These are phyloP conservation scores for Prosopocoilus inquinatus DNA, from an alignment of 2,888 invertebrate species.

Conservation along the genomic window DNA sequence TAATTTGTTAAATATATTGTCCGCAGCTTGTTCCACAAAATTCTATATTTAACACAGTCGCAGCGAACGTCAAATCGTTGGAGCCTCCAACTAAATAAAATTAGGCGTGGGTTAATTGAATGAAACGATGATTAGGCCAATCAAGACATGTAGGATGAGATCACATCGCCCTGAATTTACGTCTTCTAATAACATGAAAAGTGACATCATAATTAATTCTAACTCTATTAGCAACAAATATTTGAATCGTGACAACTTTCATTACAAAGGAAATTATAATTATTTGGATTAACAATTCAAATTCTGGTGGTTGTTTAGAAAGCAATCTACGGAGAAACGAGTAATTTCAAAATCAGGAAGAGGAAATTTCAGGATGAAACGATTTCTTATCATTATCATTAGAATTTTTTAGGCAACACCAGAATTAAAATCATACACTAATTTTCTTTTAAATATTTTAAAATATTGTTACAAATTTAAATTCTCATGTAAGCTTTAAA, in stretches of 20 bases:
- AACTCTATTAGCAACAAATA: neutral
- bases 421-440: too few species aligned
- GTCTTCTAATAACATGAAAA: slow-evolving; percentile 6
- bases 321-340: neutral
- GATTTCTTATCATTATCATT: too few species aligned
- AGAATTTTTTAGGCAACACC: too few species aligned
- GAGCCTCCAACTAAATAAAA: slow-evolving; percentile 17
- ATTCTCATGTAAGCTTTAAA: too few species aligned
- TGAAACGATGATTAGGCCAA: slow-evolving; percentile 31
- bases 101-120: slow-evolving; percentile 36
- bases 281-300: neutral
- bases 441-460: too few species aligned
- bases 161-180: slow-evolving; percentile 17
- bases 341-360: too few species aligned
- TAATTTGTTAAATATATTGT: too few species aligned
- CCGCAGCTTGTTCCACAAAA: too few species aligned
- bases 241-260: neutral
- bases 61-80: too few species aligned
- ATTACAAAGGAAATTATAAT: neutral
- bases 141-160: slow-evolving; percentile 26
- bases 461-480: too few species aligned
- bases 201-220: slow-evolving; percentile 7
- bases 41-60: too few species aligned
- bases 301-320: neutral
- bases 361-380: too few species aligned